Conservation (phyloP, 2,797 vertebrate species). For the Borostomias antarcticus region DNA sequence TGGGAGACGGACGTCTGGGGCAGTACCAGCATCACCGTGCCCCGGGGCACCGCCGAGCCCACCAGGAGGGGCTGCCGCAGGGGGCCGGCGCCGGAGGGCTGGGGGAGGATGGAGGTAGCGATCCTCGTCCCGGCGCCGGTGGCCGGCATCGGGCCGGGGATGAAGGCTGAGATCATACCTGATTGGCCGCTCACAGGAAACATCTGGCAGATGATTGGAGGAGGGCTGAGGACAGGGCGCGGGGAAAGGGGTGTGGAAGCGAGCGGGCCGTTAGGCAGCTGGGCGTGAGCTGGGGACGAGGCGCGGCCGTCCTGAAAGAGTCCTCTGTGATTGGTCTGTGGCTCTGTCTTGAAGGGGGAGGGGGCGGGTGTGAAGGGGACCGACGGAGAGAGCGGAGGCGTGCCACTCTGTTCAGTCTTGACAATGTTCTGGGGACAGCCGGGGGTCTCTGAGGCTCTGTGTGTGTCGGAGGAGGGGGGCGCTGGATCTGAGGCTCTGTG, state of each 20-base stretch:
- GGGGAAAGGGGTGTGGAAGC: slow-evolving; percentile 66
- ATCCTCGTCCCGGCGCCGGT: slow-evolving; percentile 74
- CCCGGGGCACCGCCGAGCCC: slow-evolving; percentile 86
- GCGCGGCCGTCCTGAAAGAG: slow-evolving; percentile 51
- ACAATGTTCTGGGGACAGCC: slow-evolving; percentile 42
- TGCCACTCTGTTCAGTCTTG: slow-evolving; percentile 51
- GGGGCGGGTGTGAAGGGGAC: slow-evolving; percentile 28
- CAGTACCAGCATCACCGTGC: slow-evolving; percentile 93
- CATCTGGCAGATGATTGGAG: slow-evolving; percentile 94
- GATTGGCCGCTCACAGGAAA: slow-evolving; percentile 85
- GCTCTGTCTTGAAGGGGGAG: slow-evolving; percentile 50
- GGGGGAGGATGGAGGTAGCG: slow-evolving; percentile 76
- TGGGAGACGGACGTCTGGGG: slow-evolving; percentile 83
- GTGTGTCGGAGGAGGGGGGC: slow-evolving; percentile 53
- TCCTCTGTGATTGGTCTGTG: slow-evolving; percentile 40
- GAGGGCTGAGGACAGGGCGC: slow-evolving; percentile 76
- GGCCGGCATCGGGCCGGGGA: slow-evolving; percentile 78
- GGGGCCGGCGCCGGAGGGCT: slow-evolving; percentile 52
- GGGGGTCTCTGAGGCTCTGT: slow-evolving; percentile 42
- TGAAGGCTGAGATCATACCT: slow-evolving; percentile 85
- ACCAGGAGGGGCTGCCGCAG: slow-evolving; percentile 84
- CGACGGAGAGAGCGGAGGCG: slow-evolving; percentile 49
- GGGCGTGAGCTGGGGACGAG: slow-evolving; percentile 36
- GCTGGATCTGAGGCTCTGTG: slow-evolving; percentile 56
- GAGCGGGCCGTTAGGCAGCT: slow-evolving; percentile 47